Conservation (phyloP, 2,113 vertebrate genomes). For the Podilymbus podiceps region DNA sequence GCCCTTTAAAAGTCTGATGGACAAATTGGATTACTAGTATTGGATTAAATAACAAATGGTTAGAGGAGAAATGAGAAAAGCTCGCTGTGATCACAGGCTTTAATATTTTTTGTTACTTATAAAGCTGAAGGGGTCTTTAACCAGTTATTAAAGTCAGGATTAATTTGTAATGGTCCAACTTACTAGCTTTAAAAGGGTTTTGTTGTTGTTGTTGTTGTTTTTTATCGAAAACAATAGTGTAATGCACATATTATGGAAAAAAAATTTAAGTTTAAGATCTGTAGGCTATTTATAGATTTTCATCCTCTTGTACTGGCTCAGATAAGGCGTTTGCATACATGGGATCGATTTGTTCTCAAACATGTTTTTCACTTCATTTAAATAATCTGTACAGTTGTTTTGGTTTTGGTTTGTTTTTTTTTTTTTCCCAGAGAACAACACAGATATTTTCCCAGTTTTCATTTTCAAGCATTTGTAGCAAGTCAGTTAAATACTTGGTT, state of each 20-base stretch:
- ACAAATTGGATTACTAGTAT: constrained; percentile 99
- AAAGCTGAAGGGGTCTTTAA: constrained; percentile 92
- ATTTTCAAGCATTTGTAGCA: constrained; percentile 18
- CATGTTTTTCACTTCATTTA: constrained; percentile 58
- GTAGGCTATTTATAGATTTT: constrained; percentile 58
- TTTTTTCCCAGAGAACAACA: neutral
- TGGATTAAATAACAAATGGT: constrained; percentile 98
- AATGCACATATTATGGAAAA: constrained; percentile 47
- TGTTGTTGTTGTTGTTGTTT: constrained; percentile 66
- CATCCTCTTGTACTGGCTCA: constrained; percentile 44
- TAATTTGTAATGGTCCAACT: constrained; percentile 96
- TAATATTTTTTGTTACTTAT: constrained; percentile 84
- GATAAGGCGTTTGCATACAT: constrained; percentile 48
- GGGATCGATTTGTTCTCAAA: constrained; percentile 47
- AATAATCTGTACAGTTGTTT: constrained; percentile 49
- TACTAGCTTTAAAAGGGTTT: constrained; percentile 87
- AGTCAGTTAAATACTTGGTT: neutral
- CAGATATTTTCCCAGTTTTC: neutral
- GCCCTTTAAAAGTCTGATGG: constrained; percentile 94
- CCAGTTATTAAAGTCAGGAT: constrained; percentile 98
- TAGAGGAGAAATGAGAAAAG: constrained; percentile 93
- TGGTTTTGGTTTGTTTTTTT: too few species aligned
- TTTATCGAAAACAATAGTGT: constrained; percentile 70
- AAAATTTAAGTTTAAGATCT: constrained; percentile 62
- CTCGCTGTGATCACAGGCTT: constrained; percentile 91